A percentile compares a stretch with the other conserved stretches of the same genome.
These are phyloP conservation scores for Stratiomys singularior DNA, from an alignment of 2,888 invertebrate species.

Conservation along the genomic window DNA sequence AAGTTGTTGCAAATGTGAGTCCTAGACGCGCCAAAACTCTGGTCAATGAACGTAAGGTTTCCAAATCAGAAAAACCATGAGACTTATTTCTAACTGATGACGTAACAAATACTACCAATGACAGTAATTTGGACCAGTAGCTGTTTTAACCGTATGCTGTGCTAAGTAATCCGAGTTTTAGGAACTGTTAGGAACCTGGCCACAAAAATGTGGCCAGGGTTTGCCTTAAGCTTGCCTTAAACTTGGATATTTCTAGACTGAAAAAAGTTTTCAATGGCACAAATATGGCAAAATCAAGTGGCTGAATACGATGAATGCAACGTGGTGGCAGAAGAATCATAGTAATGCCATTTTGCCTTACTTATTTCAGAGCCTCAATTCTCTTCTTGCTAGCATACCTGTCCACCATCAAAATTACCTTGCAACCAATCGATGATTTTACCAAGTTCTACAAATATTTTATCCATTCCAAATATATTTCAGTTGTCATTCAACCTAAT, in stretches of 20 bases:
- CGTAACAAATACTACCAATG: too few species aligned
- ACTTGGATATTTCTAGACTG: not conserved
- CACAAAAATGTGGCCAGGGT: constrained; percentile 45
- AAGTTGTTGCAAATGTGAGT: too few species aligned
- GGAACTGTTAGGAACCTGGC: constrained; percentile 47
- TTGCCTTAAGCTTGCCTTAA: constrained; percentile 22
- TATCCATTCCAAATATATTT: not conserved
- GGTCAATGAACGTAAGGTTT: too few species aligned
- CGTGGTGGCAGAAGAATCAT: constrained; percentile 50
- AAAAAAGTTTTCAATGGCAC: not conserved
- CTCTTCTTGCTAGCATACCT: constrained; percentile 56
- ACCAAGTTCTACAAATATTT: not conserved
- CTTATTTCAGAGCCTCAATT: constrained; percentile 54
- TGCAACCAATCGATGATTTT: constrained; percentile 55
- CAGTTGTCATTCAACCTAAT: not conserved
- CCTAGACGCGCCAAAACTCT: too few species aligned
- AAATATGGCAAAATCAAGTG: not conserved
- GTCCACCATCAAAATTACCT: constrained; percentile 57
- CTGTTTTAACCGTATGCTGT: not conserved
- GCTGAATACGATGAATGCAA: constrained; percentile 40
- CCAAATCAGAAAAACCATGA: too few species aligned
- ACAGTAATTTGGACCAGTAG: not conserved
- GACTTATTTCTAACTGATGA: too few species aligned
- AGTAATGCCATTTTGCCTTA: constrained; percentile 58
- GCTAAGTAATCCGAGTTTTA: not conserved